A percentile compares a stretch with the other conserved stretches of the same genome.
Evolutionary conservation across 2,888 invertebrate genomes (phyloP).

Genomic region (Pyrgus malvae): DNA sequence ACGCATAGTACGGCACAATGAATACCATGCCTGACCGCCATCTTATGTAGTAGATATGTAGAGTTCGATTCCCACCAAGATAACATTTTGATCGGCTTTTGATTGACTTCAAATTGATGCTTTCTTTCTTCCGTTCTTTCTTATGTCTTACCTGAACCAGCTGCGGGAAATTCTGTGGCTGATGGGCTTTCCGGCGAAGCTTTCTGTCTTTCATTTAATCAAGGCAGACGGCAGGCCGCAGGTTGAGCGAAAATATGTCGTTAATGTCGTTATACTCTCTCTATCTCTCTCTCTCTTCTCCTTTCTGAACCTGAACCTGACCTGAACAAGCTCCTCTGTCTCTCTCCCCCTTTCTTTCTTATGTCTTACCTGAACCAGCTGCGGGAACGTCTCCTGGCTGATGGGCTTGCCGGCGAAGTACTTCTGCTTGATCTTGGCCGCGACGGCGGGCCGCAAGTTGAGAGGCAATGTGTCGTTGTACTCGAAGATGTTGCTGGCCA

Average conservation of each 20-base stretch:
- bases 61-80: no score
- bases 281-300: no score
- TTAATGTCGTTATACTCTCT: no score
- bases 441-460: slow-evolving; percentile 63
- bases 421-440: slow-evolving; percentile 76
- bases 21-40: no score
- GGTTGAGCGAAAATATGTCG: slow-evolving; percentile 74
- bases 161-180: slow-evolving; percentile 63
- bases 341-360: no score
- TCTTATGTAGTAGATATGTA: no score
- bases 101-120: no score
- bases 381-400: slow-evolving; percentile 63
- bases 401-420: slow-evolving; percentile 80
- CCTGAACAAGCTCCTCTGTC: no score
- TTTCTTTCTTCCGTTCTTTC: no score
- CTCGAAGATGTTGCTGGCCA: slow-evolving; percentile 84
- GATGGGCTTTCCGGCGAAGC: slow-evolving; percentile 77
- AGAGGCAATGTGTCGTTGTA: slow-evolving; percentile 82
- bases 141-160: slow-evolving; percentile 57
- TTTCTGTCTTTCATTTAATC: slow-evolving; percentile 80
- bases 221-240: slow-evolving; percentile 67
- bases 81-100: no score
- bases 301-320: no score
- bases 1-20: no score
- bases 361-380: slow-evolving; percentile 59